Evolutionary conservation across 2,113 vertebrate species (phyloP), one percentile per base, ranked within the genome.

Genomic region (Arizona elegans): DNA sequence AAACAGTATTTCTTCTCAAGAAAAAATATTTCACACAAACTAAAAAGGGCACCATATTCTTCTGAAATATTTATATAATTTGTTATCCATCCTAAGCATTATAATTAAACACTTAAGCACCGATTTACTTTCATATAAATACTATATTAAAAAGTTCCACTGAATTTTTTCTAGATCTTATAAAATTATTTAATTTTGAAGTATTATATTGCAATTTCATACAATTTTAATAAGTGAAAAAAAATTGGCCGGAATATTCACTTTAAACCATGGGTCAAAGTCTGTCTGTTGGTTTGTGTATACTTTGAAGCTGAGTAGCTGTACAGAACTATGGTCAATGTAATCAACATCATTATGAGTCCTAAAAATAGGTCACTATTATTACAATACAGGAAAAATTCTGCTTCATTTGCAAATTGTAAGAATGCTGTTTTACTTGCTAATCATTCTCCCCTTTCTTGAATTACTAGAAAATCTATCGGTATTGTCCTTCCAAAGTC

Each of bases 381-480:
- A 87, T 52, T 52, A 19, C 26, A 47, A 50, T 8, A 24, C 3
- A 4, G 15, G 38, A 29, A 85, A 92, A 92, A 24, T 47, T 58
- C 29, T 52, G 53, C 3, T 59, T 17, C 47, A 17, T 15, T 9
- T 86, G 54, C 19, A 75, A 26, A 65, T 19, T 29, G 54, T 85
- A 85, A 52, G 11, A 58, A 85, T 59, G 26, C 5, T 59, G 10
- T 24, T 43, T 50, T 62, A 15, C 21, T 38, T 90, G 17, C 55
- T 86, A 43, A 86, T 86, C 17, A 86, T 43, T 65, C 1, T n/a
- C 29, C 58, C 19, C 8, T 89, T 90, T 81, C 4, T 86, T 90
- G 50, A 62, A 90, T 88, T 23, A 88, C 53, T 56, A 96, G 95
- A 89, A 56, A 65, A 38, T 70, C 2, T 94, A 91, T 93, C 56